A percentile compares a stretch with the other conserved stretches of the same genome.
Conservation (phyloP, 1,140 invertebrate genomes). For the Cataglyphis hispanica region DNA sequence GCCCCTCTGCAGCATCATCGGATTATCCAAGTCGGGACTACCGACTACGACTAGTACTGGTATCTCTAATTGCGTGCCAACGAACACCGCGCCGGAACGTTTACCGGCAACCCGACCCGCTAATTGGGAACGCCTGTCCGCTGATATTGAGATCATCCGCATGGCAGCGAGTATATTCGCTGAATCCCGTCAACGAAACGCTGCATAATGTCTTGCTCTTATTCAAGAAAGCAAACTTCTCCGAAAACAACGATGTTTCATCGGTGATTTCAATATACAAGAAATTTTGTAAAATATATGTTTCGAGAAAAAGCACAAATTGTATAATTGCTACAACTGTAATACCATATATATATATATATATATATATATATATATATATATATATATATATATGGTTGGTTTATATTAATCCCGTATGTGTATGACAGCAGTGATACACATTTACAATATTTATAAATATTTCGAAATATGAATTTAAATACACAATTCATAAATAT, state of each 20-base stretch:
- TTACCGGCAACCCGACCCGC: conserved; percentile 44
- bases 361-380: too few relatives aligned
- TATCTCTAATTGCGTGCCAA: conserved; percentile 44
- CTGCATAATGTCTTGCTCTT: not conserved
- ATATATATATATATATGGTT: too few relatives aligned
- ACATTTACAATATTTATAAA: too few relatives aligned
- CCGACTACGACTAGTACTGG: conserved; percentile 45
- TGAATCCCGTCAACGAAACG: not conserved
- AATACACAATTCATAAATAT: not conserved
- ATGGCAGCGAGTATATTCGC: not conserved
- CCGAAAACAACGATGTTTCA: not conserved
- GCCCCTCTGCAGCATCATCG: conserved; percentile 28
- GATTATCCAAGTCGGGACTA: conserved; percentile 56
- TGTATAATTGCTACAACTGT: too few relatives aligned
- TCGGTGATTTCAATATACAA: too few relatives aligned
- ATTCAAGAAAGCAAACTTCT: too few relatives aligned
- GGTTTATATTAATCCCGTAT: too few relatives aligned
- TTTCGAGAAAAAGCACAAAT: not conserved
- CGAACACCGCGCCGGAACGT: conserved; percentile 36
- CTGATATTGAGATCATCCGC: conserved; percentile 40
- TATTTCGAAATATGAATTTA: not conserved
- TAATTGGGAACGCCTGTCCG: conserved; percentile 51
- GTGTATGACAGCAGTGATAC: too few relatives aligned
- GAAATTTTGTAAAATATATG: not conserved
- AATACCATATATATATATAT: too few relatives aligned